Conservation (phyloP, 2,888 invertebrate species). For the Nephrotoma guestfalica region DNA sequence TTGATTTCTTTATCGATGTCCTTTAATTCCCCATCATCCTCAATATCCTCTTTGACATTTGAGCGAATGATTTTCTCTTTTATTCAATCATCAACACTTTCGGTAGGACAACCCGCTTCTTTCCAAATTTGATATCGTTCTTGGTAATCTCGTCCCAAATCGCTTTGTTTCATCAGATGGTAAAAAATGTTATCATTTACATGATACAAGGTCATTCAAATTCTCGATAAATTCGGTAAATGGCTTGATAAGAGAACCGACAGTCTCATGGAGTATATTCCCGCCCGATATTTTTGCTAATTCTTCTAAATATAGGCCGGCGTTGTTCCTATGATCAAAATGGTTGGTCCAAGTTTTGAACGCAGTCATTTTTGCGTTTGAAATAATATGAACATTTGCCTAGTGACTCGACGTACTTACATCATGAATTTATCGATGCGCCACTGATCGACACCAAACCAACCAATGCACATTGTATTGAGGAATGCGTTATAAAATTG, state of each 20-base stretch:
- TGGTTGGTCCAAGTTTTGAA: not conserved
- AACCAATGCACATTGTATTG: conserved; percentile 63
- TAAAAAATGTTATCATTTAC: conserved; percentile 47
- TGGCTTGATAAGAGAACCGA: conserved; percentile 50
- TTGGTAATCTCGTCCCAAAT: conserved; percentile 46
- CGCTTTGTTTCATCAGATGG: conserved; percentile 56
- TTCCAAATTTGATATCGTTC: conserved; percentile 56
- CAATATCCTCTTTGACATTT: conserved; percentile 39
- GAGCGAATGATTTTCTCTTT: conserved; percentile 28
- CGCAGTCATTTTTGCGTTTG: conserved; percentile 35
- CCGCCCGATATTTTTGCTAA: conserved; percentile 64
- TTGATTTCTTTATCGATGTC: conserved; percentile 17
- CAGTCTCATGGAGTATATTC: conserved; percentile 35
- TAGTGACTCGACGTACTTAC: conserved; percentile 59
- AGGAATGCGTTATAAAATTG: conserved; percentile 64
- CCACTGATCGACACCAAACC: conserved; percentile 83
- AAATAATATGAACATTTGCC: conserved; percentile 49
- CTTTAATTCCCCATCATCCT: conserved; percentile 27
- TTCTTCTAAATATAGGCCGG: conserved; percentile 76
- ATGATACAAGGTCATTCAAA: conserved; percentile 37
- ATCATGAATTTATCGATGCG: conserved; percentile 88
- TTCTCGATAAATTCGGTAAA: conserved; percentile 47
- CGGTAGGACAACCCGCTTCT: conserved; percentile 53
- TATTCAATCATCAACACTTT: conserved; percentile 50
- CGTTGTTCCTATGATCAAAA: conserved; percentile 21